Percentiles rank a stretch among this genome's conserved stretches.
Evolutionary conservation across 2,113 vertebrate species (phyloP).

Genomic region (Tenrec ecaudatus): DNA sequence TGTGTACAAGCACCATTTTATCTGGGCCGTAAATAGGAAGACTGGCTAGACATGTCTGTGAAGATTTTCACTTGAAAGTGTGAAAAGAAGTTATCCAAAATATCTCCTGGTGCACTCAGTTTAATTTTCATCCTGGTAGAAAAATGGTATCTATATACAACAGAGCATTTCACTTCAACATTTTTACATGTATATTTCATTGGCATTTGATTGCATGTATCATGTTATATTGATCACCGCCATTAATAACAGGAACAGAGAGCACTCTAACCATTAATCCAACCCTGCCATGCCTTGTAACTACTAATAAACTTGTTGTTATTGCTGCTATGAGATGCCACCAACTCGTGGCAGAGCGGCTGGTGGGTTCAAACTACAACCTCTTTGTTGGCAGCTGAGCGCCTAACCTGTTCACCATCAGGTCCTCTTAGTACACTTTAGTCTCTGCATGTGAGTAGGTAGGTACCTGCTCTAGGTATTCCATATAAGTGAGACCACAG

Average conservation of each 20-base stretch:
- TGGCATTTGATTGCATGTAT: neutral
- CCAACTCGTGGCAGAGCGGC: neutral
- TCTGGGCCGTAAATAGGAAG: neutral
- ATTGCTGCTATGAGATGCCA: neutral
- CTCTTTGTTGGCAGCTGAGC: neutral
- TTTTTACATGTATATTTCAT: neutral
- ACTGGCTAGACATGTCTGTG: neutral
- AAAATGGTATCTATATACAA: neutral
- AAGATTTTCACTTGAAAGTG: constrained; percentile 52
- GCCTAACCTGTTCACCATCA: neutral
- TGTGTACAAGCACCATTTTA: neutral
- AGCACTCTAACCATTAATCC: neutral
- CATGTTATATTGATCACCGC: neutral
- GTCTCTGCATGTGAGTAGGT: neutral
- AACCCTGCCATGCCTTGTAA: neutral
- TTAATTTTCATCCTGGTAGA: neutral
- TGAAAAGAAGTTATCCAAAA: neutral
- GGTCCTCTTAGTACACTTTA: neutral
- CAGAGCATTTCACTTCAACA: neutral
- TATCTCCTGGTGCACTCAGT: neutral
- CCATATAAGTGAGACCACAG: neutral
- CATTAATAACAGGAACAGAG: neutral
- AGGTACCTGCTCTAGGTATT: neutral
- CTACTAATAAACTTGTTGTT: neutral
- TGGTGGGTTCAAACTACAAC: neutral